Base-by-base conservation (phyloP, 2,888 invertebrate species). In the Himalopsyche japonica region DNA sequence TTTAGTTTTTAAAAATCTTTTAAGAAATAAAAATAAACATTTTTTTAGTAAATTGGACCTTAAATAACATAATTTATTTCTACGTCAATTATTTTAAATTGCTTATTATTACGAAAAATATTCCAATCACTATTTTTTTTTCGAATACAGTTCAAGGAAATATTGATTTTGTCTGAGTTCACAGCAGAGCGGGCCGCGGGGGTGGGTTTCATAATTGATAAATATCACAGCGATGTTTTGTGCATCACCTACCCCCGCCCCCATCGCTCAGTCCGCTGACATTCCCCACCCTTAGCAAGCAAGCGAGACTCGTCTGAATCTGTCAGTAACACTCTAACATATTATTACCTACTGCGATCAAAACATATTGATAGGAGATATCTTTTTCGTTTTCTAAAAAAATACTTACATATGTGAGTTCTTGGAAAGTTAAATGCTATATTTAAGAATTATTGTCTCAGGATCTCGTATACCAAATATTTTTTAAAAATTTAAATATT, bases 171-270 rank as follows among this genome's bases (percentile, higher is more conserved):
- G 82, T 82, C 82, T 82, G 80, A 78, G 76, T 70, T 76, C 79
- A 43, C 57, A 34, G 48, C 70, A 81, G 32, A 81, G 78, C 78
- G 80, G 77, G 57, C 8, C 57, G 57, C 57, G 77, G 81, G 76
- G 76, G 81, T 43, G 77, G 76, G 47, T 48, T 84, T 84, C 86
- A 86, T 86, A 86, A 86, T 86, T 86, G 86, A 86, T 86, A 86
- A 86, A 86, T 86, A 86, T 86, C 84, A 79, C 64, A 82, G 82
- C 79, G 84, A 80, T 84, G 86, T 86, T 83, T 83, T 57, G 83
- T 79, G 81, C 27, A 84, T 49, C 43, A 37, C 47, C 27, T 30
- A 20, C 37, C 76, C 37, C 43, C 76, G 32, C 18, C 43, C 47
- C 76, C 81, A 27, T 43, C 57, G 32, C 49, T 20, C 76, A 76